phyloP scores from a whole-genome alignment of 1,140 invertebrate species.

The Zaprionus kolodkinae region DNA sequence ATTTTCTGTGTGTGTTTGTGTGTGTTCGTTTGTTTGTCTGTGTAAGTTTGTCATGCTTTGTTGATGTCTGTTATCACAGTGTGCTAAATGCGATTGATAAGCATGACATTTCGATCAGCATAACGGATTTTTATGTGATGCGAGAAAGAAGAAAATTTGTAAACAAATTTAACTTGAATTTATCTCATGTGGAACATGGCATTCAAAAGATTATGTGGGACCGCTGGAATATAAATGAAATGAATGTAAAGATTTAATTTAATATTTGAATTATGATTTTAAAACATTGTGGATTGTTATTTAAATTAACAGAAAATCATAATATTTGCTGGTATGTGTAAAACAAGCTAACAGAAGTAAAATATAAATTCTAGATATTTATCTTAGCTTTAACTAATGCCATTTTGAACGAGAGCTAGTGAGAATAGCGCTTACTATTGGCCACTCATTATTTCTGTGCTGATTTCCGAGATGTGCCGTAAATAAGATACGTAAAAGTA shows the following conservation, averaged over 20 bases:
- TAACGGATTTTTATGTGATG: not conserved
- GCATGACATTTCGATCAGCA: slow-evolving; percentile 8
- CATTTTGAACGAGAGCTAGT: not conserved
- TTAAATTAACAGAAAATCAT: too few relatives aligned
- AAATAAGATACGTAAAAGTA: not conserved
- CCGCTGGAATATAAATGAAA: too few relatives aligned
- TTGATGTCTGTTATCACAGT: slow-evolving; percentile 10
- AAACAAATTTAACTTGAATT: not conserved
- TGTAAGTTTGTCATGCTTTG: not conserved
- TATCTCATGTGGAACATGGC: not conserved
- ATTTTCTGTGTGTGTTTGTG: not conserved
- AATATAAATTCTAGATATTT: too few relatives aligned
- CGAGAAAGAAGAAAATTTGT: not conserved
- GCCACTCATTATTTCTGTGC: not conserved
- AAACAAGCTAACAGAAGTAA: too few relatives aligned
- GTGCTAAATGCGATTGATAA: slow-evolving; percentile 32
- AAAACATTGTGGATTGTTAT: too few relatives aligned
- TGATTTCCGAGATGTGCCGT: not conserved
- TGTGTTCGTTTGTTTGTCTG: slow-evolving; percentile 3
- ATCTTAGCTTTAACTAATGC: not conserved
- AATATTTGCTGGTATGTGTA: too few relatives aligned
- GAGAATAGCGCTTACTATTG: not conserved
- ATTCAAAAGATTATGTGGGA: too few relatives aligned
- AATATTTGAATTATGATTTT: too few relatives aligned
- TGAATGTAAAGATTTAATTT: too few relatives aligned